These are phyloP conservation scores for Bursaphelenchus mucronatus DNA, from an alignment of 1,140 invertebrate species.

Conservation along the genomic window DNA sequence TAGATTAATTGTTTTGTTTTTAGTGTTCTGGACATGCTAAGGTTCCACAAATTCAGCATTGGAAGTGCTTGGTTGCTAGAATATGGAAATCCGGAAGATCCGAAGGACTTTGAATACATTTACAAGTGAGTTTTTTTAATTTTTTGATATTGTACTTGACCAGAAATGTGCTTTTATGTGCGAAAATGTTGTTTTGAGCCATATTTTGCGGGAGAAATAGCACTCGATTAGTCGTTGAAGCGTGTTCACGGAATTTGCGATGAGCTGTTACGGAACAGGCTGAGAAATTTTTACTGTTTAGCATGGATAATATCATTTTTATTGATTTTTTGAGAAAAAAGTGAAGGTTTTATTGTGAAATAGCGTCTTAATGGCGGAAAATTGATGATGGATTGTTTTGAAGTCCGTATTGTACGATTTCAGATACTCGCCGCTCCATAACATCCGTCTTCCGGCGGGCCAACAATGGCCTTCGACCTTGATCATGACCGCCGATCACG, in stretches of 20 bases:
- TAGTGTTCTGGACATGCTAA: slow-evolving; percentile 92
- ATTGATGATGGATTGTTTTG: neutral
- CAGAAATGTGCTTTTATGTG: slow-evolving; percentile 3
- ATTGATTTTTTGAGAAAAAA: too few species aligned
- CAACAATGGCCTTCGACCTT: slow-evolving; percentile 82
- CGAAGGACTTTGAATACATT: slow-evolving; percentile 80
- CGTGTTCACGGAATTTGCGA: too few species aligned
- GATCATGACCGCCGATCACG: slow-evolving; percentile 89
- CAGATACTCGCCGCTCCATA: slow-evolving; percentile 85
- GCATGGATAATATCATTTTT: too few species aligned
- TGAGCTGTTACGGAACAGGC: too few species aligned
- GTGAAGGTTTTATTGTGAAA: too few species aligned
- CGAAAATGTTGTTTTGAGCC: slow-evolving; percentile 11
- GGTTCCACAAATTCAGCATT: slow-evolving; percentile 97
- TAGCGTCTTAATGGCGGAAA: neutral
- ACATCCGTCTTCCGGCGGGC: slow-evolving; percentile 67
- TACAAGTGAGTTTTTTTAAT: slow-evolving; percentile 67
- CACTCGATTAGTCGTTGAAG: too few species aligned
- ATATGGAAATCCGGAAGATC: slow-evolving; percentile 83
- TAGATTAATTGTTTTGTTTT: slow-evolving; percentile 49
- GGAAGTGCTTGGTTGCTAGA: slow-evolving; percentile 93
- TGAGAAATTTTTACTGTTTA: too few species aligned
- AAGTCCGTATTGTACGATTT: slow-evolving; percentile 4
- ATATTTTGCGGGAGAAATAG: slow-evolving; percentile 4
- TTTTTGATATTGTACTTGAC: slow-evolving; percentile 7